These are phyloP conservation scores for Leistus spinibarbis DNA, from an alignment of 2,888 invertebrate species.

Conservation along the genomic window DNA sequence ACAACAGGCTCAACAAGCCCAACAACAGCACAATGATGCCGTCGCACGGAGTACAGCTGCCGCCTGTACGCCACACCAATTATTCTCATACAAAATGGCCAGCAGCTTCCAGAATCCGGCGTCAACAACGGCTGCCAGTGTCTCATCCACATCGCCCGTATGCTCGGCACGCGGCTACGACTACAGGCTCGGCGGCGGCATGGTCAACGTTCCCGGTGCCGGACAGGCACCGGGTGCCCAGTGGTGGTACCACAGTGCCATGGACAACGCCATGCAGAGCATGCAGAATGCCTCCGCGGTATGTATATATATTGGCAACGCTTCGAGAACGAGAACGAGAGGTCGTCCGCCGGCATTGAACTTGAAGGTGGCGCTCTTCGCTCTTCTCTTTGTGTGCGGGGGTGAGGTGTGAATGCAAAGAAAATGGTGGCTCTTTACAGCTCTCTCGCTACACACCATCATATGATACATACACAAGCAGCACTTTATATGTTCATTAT, in stretches of 20 bases:
- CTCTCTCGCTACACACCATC: neutral
- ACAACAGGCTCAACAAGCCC: constrained; percentile 58
- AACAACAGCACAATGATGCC: constrained; percentile 58
- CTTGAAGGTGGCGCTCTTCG: constrained; percentile 22
- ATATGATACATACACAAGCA: too few relatives aligned
- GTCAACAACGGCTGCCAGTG: constrained; percentile 68
- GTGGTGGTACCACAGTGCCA: constrained; percentile 77
- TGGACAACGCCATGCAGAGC: constrained; percentile 65
- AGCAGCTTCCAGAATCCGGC: constrained; percentile 78
- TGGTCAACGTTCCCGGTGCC: constrained; percentile 56
- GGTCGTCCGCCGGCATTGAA: neutral
- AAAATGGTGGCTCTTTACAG: constrained; percentile 28
- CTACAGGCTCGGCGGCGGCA: constrained; percentile 70
- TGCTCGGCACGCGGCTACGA: constrained; percentile 67
- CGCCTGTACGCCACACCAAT: constrained; percentile 70
- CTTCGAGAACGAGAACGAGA: neutral
- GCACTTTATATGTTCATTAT: too few relatives aligned
- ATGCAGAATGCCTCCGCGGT: constrained; percentile 47
- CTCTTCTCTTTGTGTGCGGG: constrained; percentile 21
- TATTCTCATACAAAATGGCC: constrained; percentile 86
- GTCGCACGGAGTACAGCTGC: constrained; percentile 65
- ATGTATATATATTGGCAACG: constrained; percentile 18
- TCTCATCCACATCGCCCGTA: constrained; percentile 67
- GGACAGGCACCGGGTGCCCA: constrained; percentile 63
- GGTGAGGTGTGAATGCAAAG: constrained; percentile 34